Evolutionary conservation across 2,888 invertebrate genomes (phyloP).

Genomic region (Lochmaea crataegi): DNA sequence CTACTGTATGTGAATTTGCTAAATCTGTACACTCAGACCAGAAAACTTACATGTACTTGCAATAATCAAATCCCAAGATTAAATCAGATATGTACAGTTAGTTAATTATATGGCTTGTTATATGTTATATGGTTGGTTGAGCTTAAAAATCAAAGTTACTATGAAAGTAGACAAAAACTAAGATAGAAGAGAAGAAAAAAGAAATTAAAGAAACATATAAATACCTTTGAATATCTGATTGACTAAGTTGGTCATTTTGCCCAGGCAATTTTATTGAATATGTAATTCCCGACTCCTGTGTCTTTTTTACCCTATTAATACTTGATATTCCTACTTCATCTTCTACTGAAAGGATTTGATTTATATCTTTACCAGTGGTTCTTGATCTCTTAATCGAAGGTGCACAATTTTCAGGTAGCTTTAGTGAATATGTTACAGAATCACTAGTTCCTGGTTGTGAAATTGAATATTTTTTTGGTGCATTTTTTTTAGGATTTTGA

Average conservation of each 20-base stretch:
- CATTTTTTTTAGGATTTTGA: conserved; percentile 41
- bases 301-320: conserved; percentile 19
- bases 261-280: conserved; percentile 38
- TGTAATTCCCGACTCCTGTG: conserved; percentile 20
- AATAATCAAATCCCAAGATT: too few relatives aligned
- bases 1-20: too few relatives aligned
- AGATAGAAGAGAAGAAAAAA: background rate
- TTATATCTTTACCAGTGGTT: conserved; percentile 20
- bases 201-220: background rate
- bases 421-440: conserved; percentile 36
- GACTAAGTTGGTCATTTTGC: conserved; percentile 24
- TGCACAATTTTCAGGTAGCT: conserved; percentile 26
- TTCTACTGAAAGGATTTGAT: conserved; percentile 26
- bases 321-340: conserved; percentile 11
- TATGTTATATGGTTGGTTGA: too few relatives aligned
- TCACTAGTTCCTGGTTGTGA: conserved; percentile 43
- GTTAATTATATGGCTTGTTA: too few relatives aligned
- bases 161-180: background rate
- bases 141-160: too few relatives aligned
- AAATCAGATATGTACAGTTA: too few relatives aligned
- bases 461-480: conserved; percentile 38
- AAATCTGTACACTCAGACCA: too few relatives aligned
- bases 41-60: too few relatives aligned
- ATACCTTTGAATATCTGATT: conserved; percentile 30
- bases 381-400: conserved; percentile 17